Evolutionary conservation across 2,113 vertebrate species (phyloP).

Genomic region (Coptodon bakossiorum): DNA sequence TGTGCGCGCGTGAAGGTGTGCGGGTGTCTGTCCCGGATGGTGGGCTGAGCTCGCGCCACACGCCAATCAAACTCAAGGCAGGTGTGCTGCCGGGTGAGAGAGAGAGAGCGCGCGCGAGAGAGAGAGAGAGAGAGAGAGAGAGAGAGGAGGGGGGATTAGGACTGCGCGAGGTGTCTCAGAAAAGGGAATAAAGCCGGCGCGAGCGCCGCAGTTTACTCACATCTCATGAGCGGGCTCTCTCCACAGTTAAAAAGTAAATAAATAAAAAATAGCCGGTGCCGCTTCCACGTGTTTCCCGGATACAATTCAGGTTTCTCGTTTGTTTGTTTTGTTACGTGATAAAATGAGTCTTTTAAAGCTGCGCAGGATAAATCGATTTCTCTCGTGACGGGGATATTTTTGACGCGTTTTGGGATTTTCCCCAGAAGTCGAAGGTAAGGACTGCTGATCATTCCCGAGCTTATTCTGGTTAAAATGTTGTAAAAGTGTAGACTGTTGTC

Average conservation of each 20-base stretch:
- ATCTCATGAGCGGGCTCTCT: constrained; percentile 30
- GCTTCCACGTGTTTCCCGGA: not conserved
- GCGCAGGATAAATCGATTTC: not conserved
- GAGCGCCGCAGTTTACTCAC: constrained; percentile 61
- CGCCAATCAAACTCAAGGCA: constrained; percentile 66
- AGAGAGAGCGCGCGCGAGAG: not conserved
- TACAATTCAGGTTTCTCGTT: not conserved
- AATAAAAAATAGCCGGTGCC: not conserved
- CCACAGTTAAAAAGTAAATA: not conserved
- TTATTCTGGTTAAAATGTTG: not conserved
- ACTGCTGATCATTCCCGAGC: not conserved
- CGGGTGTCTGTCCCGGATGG: not conserved
- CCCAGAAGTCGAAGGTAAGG: constrained; percentile 25
- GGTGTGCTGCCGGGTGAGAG: not conserved
- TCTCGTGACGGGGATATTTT: not conserved
- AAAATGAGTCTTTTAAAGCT: constrained; percentile 4
- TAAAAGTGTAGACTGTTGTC: not conserved
- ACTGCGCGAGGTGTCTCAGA: constrained; percentile 48
- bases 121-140: not conserved
- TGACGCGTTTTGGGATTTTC: constrained; percentile 7
- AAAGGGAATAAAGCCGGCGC: constrained; percentile 61
- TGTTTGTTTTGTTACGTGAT: not conserved
- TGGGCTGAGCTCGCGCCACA: constrained; percentile 52
- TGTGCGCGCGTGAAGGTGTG: not conserved
- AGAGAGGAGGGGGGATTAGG: constrained; percentile 33